Evolutionary conservation across 2,888 invertebrate genomes (phyloP).

Genomic region (Ochropacha duplaris): DNA sequence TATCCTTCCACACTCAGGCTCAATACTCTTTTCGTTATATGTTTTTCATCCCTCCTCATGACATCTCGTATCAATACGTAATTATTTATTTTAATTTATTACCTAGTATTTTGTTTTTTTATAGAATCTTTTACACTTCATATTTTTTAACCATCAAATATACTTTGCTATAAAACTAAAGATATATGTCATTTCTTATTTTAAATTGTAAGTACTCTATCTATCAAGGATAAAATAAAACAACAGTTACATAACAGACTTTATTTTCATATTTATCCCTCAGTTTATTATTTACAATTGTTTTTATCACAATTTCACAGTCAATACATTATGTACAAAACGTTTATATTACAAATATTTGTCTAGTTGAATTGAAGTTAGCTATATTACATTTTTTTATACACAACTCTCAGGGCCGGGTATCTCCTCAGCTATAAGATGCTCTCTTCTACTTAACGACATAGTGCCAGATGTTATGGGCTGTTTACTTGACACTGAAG

Average conservation of each 20-base stretch:
- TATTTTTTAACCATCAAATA: no score
- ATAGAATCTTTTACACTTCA: no score
- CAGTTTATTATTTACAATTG: constrained; percentile 55
- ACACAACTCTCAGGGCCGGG: constrained; percentile 80
- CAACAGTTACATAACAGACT: constrained; percentile 32
- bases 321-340: constrained; percentile 66
- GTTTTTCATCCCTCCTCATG: no score
- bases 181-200: no score
- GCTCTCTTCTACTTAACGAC: constrained; percentile 72
- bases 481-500: constrained; percentile 51
- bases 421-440: constrained; percentile 77
- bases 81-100: no score
- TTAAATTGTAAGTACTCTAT: not conserved
- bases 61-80: no score
- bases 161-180: no score
- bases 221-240: constrained; percentile 22
- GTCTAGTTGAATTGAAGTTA: constrained; percentile 14
- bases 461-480: constrained; percentile 48
- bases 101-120: no score
- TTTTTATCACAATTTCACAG: constrained; percentile 71
- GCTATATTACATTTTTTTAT: constrained; percentile 43
- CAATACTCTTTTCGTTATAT: no score
- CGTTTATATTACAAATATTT: constrained; percentile 23
- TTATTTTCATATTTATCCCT: constrained; percentile 44
- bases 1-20: no score